Evolutionary conservation across 1,140 invertebrate species (phyloP).

Genomic region (Babylonia areolata): DNA sequence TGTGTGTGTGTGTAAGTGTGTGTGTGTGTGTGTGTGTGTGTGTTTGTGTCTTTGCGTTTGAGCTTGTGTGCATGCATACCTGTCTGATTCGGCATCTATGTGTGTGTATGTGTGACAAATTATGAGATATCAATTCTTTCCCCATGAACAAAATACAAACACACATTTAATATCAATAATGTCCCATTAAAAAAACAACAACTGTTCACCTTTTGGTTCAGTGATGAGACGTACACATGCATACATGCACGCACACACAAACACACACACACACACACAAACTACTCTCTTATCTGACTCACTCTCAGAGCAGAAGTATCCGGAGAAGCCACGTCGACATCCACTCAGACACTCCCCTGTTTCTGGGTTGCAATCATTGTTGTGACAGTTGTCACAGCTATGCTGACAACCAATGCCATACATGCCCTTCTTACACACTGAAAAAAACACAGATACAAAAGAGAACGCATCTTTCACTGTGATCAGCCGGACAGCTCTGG

Average conservation of each 20-base stretch:
- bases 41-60: background rate
- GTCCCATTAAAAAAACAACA: too few species aligned
- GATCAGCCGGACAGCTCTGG: too few species aligned
- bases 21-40: background rate
- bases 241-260: too few species aligned
- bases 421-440: constrained; percentile 51
- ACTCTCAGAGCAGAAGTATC: constrained; percentile 53
- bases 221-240: background rate
- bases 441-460: background rate
- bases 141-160: too few species aligned
- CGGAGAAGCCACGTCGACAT: constrained; percentile 55
- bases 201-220: too few species aligned
- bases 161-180: too few species aligned
- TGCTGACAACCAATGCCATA: constrained; percentile 54
- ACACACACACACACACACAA: too few species aligned
- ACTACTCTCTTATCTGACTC: constrained; percentile 20
- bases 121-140: too few species aligned
- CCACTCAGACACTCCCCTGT: constrained; percentile 53
- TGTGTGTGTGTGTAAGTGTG: too few species aligned
- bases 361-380: constrained; percentile 54
- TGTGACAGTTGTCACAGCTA: constrained; percentile 52
- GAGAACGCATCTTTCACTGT: too few species aligned
- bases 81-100: background rate
- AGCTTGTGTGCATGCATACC: background rate
- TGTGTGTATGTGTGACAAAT: background rate